phyloP scores from a whole-genome alignment of 2,888 invertebrate genomes.

The Xylota segnis region DNA sequence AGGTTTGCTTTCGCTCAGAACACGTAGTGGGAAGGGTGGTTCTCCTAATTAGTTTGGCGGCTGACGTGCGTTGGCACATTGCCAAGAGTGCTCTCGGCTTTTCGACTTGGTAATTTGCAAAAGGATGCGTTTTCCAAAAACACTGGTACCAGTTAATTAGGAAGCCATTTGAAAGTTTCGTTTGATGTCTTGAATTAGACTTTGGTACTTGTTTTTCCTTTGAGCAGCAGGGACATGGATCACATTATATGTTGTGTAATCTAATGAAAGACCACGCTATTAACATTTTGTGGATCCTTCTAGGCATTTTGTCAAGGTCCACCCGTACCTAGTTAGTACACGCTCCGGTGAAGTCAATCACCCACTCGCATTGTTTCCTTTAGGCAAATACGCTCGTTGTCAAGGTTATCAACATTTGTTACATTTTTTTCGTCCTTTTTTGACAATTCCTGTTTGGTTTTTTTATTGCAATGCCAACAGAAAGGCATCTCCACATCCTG shows the following conservation, averaged over 20 bases:
- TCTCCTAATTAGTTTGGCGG: conserved; percentile 66
- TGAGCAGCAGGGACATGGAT: background rate
- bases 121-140: background rate
- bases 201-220: background rate
- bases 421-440: background rate
- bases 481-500: conserved; percentile 30
- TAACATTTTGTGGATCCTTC: background rate
- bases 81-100: conserved; percentile 42
- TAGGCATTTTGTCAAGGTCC: background rate
- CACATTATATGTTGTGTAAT: too few relatives aligned
- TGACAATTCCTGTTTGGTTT: conserved; percentile 7
- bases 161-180: conserved; percentile 15
- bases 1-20: background rate
- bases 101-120: conserved; percentile 30
- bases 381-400: conserved; percentile 34
- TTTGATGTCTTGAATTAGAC: background rate
- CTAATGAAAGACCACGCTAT: background rate
- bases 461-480: conserved; percentile 42
- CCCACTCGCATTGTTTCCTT: conserved; percentile 17
- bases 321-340: background rate
- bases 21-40: conserved; percentile 7
- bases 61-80: conserved; percentile 47
- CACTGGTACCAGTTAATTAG: conserved; percentile 11
- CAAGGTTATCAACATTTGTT: conserved; percentile 12
- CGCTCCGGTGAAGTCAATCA: conserved; percentile 1